These are phyloP conservation scores for Motacilla alba DNA, from an alignment of 2,113 vertebrate genomes.

Conservation along the genomic window DNA sequence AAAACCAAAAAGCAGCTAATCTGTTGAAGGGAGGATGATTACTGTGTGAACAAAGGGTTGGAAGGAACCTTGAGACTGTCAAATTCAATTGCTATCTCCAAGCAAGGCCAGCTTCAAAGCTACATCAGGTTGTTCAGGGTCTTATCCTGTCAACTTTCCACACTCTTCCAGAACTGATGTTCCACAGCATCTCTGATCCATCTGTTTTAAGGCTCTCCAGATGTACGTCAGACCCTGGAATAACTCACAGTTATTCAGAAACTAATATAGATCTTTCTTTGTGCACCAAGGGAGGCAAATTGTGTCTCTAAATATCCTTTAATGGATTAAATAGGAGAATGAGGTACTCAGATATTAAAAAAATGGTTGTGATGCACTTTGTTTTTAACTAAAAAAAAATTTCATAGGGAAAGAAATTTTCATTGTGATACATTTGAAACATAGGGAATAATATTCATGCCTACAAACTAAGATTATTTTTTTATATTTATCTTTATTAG, in stretches of 20 bases:
- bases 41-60: background rate
- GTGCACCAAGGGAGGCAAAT: background rate
- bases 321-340: background rate
- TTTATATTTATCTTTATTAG: background rate
- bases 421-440: background rate
- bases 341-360: background rate
- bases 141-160: background rate
- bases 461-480: background rate
- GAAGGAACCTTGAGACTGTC: background rate
- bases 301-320: background rate
- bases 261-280: background rate
- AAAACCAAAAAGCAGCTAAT: background rate
- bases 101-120: background rate
- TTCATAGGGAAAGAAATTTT: background rate
- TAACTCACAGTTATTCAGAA: background rate
- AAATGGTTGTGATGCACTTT: background rate
- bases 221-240: background rate
- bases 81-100: background rate
- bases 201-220: background rate
- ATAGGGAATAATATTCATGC: background rate
- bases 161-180: background rate
- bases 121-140: background rate
- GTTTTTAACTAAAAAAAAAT: background rate
- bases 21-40: background rate
- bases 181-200: background rate